Base-by-base conservation (phyloP, 2,888 invertebrate species). In the Erebia epiphron region DNA sequence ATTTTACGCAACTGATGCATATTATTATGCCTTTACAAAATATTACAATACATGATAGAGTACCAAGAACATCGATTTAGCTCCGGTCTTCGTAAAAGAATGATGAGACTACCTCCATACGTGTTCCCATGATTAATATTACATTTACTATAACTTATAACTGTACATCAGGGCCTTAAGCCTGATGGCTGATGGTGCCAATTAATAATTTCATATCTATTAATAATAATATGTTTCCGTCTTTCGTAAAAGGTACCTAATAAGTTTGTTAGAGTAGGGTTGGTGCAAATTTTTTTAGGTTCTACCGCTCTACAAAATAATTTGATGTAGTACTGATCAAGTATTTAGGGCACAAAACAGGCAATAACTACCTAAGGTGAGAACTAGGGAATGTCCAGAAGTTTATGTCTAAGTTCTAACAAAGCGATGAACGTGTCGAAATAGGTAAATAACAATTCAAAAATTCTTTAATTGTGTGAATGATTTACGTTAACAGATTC, bases 191-290 rank as follows among this genome's bases (percentile, higher is more conserved):
- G 68, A 75, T 70, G 70, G 63, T 57, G 65, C 67, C 69, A 73
- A 76, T 76, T 76, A 76, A 75, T 76, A 73, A 75, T 72, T 72
- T 70, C 67, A 72, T 69, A 71, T 69, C 68, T 72, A 72, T 69
- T 58, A 57, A 58, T 68, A 57, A 66, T 65, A 75, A 70, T 71
- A 69, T 75, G 72, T 75, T 75, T 75, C 75, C 75, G 69, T 70
- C 66, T 75, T 68, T 43, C 69, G 70, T 70, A 69, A 75, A 52
- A 69, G 52, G 65, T 67, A n/a, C n/a, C n/a, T n/a, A 63, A 58
- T 68, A 61, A 68, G 57, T 52, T 64, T 8, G 64, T 41, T 10
- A 26, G 4, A 14, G 21, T 46, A 66, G 65, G 65, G 65, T 14
- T 66, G 65, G 16, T 56, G 14, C 14, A 13, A 62, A 62, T 61